Evolutionary conservation across 2,113 vertebrate genomes (phyloP).

Genomic region (Oryzias javanicus): DNA sequence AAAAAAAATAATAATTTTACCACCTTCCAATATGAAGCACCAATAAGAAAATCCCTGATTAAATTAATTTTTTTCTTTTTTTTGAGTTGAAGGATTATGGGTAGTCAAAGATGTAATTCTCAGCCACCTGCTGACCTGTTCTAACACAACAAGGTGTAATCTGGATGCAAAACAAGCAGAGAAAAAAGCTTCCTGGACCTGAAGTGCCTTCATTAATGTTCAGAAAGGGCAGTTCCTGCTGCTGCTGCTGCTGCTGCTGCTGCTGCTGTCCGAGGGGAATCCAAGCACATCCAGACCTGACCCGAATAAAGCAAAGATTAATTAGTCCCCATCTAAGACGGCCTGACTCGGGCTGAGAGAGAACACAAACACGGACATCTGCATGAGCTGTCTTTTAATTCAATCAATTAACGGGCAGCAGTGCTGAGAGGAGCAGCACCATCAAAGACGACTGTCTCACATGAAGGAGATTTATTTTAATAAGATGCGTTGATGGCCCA

Average conservation of each 20-base stretch:
- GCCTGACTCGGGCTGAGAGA: not conserved
- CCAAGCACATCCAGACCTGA: conserved; percentile 5
- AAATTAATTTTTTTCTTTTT: no score
- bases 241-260: no score
- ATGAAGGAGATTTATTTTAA: no score
- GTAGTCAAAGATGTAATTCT: not conserved
- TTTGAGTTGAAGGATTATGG: not conserved
- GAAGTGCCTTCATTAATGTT: conserved; percentile 7
- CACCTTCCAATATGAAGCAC: no score
- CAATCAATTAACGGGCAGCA: not conserved
- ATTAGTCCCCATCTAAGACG: conserved; percentile 11
- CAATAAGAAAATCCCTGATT: no score
- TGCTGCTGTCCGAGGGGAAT: not conserved
- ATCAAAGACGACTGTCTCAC: no score
- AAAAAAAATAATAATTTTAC: no score
- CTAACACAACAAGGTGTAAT: not conserved
- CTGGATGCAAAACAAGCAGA: not conserved
- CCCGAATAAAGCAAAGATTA: conserved; percentile 19
- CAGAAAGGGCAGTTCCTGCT: not conserved
- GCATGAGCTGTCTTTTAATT: not conserved
- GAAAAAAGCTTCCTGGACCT: not conserved
- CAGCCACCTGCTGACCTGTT: not conserved
- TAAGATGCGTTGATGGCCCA: no score
- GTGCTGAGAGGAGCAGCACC: not conserved
- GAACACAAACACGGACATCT: conserved; percentile 4